Evolutionary conservation across 2,888 invertebrate genomes (phyloP).

Genomic region (Trypoxylon attenuatum): DNA sequence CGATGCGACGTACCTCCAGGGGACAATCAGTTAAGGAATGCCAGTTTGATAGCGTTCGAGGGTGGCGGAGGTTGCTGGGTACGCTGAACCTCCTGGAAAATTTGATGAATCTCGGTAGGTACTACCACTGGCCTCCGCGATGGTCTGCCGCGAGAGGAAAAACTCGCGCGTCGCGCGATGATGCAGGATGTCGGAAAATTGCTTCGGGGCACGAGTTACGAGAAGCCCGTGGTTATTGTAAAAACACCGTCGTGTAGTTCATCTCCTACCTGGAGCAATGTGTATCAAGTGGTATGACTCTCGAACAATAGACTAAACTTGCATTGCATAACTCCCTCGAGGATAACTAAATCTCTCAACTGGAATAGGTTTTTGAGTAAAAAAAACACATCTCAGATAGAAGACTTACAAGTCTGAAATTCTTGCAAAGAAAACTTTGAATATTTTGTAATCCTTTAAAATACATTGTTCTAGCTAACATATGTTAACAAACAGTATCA

Average conservation of each 20-base stretch:
- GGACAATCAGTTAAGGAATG: slow-evolving; percentile 68
- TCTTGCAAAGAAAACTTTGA: too few relatives aligned
- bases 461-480: too few relatives aligned
- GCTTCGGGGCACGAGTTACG: slow-evolving; percentile 15
- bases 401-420: too few relatives aligned
- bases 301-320: background rate
- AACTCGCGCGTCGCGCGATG: slow-evolving; percentile 18
- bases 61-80: slow-evolving; percentile 32
- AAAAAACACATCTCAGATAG: too few relatives aligned
- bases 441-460: too few relatives aligned
- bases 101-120: slow-evolving; percentile 63
- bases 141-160: slow-evolving; percentile 15
- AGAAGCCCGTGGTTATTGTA: slow-evolving; percentile 25
- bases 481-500: too few relatives aligned
- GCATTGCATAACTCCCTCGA: background rate
- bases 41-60: slow-evolving; percentile 65
- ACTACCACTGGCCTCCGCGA: slow-evolving; percentile 21
- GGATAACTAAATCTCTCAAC: too few relatives aligned
- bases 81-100: slow-evolving; percentile 56
- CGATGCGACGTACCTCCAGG: slow-evolving; percentile 62
- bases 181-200: slow-evolving; percentile 31
- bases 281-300: background rate
- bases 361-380: too few relatives aligned
- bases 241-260: slow-evolving; percentile 10
- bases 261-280: too few relatives aligned